These are phyloP conservation scores for Prinia subflava DNA, from an alignment of 2,113 vertebrate genomes.

Conservation along the genomic window DNA sequence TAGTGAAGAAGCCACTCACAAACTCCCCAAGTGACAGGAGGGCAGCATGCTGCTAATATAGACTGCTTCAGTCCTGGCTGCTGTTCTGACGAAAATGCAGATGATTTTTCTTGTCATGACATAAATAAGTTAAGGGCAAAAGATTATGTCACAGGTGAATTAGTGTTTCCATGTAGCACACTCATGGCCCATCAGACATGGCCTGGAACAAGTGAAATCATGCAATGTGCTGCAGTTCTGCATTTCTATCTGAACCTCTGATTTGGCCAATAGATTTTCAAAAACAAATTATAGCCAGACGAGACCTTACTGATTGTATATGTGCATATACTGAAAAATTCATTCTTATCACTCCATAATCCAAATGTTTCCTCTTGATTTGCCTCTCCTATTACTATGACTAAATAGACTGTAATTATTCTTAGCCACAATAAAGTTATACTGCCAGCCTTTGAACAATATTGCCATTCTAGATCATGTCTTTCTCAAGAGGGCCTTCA, in stretches of 20 bases:
- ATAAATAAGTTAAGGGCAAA: not conserved
- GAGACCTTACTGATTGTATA: not conserved
- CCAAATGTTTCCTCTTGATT: not conserved
- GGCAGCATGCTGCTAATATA: not conserved
- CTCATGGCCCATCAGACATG: not conserved
- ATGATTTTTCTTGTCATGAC: not conserved
- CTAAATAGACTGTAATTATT: not conserved
- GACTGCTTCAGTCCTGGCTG: not conserved
- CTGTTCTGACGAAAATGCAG: not conserved
- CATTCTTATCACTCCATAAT: not conserved
- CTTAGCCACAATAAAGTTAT: not conserved
- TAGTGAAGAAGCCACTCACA: not conserved
- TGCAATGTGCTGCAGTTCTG: not conserved
- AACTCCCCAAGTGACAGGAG: not conserved
- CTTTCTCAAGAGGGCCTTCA: not conserved
- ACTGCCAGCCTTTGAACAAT: not conserved
- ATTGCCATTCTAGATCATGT: not conserved
- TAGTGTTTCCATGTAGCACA: not conserved
- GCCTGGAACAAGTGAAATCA: not conserved
- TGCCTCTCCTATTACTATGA: not conserved
- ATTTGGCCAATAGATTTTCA: not conserved
- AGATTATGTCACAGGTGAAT: not conserved
- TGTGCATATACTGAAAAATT: not conserved
- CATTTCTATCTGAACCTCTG: not conserved
- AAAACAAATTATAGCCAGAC: not conserved